phyloP scores from a whole-genome alignment of 92 coral and sea anemone species.

The Nematostella vectensis region DNA sequence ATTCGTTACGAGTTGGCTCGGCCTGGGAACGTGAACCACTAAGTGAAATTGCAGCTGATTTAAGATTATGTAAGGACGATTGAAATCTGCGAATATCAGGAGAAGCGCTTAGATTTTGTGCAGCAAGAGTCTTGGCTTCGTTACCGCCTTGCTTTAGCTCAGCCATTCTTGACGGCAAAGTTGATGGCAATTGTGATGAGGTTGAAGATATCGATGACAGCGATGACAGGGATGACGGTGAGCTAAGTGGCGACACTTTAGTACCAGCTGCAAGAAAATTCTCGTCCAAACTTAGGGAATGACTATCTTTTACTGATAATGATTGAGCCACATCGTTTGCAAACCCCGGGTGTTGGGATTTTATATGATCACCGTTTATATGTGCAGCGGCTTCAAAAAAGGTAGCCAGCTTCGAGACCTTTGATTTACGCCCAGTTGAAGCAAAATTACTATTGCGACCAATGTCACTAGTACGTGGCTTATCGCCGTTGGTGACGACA shows the following conservation, averaged over 20 bases:
- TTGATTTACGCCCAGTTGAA: constrained; percentile 7
- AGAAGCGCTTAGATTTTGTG: background rate
- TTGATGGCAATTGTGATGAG: constrained; percentile 33
- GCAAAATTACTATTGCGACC: background rate
- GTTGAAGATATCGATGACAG: constrained; percentile 58
- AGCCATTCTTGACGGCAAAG: constrained; percentile 1
- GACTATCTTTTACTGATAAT: background rate
- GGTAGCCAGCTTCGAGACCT: constrained; percentile 24
- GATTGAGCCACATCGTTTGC: background rate
- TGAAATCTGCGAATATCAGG: constrained; percentile 3
- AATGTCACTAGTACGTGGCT: constrained; percentile 18
- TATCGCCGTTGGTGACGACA: constrained; percentile 23
- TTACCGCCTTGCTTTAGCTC: constrained; percentile 5
- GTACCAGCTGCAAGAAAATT: background rate
- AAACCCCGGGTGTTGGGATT: background rate
- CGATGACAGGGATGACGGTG: constrained; percentile 71
- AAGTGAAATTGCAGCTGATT: constrained; percentile 10
- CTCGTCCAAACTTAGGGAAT: background rate
- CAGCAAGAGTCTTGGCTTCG: constrained; percentile 3
- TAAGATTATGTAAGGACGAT: constrained; percentile 6
- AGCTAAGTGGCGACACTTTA: constrained; percentile 41
- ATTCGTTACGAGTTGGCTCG: no score
- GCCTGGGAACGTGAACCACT: no score
- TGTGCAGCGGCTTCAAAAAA: constrained; percentile 22
- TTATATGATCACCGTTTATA: background rate